These are phyloP conservation scores for Artibeus lituratus DNA, from an alignment of 2,797 vertebrate genomes.

Conservation along the genomic window DNA sequence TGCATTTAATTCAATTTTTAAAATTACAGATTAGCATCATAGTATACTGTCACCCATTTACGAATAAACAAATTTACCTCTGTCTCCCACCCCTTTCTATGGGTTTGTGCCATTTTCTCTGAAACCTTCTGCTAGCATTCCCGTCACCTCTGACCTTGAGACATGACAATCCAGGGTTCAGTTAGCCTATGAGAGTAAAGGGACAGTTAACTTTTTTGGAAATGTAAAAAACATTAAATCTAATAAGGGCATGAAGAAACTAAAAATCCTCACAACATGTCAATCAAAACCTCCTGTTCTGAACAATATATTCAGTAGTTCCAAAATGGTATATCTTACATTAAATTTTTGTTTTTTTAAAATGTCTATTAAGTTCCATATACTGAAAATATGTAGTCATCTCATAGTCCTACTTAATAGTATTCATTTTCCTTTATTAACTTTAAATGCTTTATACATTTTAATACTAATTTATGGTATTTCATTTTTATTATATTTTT, in stretches of 20 bases:
- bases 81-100: rapidly evolving
- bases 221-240: not conserved
- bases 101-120: not conserved
- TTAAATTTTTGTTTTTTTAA: not conserved
- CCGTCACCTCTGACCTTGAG: not conserved
- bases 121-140: not conserved
- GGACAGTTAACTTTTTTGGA: not conserved
- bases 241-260: not conserved
- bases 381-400: not conserved
- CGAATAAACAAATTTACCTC: not conserved
- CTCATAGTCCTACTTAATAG: not conserved
- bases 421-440: not conserved
- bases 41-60: not conserved
- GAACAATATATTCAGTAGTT: not conserved
- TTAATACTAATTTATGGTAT: not conserved
- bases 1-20: not conserved
- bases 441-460: not conserved
- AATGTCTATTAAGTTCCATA: not conserved
- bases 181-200: not conserved
- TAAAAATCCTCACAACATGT: not conserved
- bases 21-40: not conserved
- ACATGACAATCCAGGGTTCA: not conserved
- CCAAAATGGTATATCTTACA: not conserved
- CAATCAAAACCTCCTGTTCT: not conserved
- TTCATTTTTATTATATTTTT: not conserved